Evolutionary conservation across 2,113 vertebrate genomes (phyloP).

Genomic region (Lutjanus erythropterus): DNA sequence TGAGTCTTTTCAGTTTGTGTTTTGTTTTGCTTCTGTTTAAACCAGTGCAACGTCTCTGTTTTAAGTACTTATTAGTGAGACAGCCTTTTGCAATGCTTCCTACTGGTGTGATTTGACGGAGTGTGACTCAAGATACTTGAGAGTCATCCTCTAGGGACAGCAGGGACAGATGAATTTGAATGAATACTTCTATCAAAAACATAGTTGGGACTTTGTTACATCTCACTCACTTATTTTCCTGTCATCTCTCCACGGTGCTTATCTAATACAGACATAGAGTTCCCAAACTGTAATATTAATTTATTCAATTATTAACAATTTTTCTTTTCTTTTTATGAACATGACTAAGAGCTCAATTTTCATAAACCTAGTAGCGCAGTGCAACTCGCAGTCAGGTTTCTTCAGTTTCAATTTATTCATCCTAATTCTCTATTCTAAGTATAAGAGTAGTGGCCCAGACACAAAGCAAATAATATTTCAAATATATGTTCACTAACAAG

Average conservation of each 20-base stretch:
- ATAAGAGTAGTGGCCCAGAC: too few relatives aligned
- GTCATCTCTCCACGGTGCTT: not conserved
- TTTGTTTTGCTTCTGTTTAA: conserved; percentile 15
- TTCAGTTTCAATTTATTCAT: too few relatives aligned
- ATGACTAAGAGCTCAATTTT: not conserved
- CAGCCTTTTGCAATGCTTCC: not conserved
- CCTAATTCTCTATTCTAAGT: too few relatives aligned
- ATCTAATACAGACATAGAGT: not conserved
- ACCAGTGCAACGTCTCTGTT: conserved; percentile 11
- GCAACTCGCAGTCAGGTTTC: not conserved
- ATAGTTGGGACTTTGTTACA: not conserved
- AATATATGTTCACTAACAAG: too few relatives aligned
- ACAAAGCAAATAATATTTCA: too few relatives aligned
- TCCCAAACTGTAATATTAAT: not conserved
- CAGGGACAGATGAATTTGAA: conserved; percentile 21
- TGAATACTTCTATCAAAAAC: conserved; percentile 7
- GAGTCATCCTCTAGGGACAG: not conserved
- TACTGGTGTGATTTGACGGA: conserved; percentile 25
- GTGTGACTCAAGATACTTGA: not conserved
- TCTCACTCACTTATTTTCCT: not conserved
- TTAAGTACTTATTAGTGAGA: conserved; percentile 18
- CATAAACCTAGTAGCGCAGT: not conserved
- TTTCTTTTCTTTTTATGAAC: not conserved
- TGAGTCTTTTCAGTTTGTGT: not conserved
- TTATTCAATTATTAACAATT: too few relatives aligned